Evolutionary conservation across 1,140 invertebrate genomes (phyloP).

Genomic region (Penaeus indicus): DNA sequence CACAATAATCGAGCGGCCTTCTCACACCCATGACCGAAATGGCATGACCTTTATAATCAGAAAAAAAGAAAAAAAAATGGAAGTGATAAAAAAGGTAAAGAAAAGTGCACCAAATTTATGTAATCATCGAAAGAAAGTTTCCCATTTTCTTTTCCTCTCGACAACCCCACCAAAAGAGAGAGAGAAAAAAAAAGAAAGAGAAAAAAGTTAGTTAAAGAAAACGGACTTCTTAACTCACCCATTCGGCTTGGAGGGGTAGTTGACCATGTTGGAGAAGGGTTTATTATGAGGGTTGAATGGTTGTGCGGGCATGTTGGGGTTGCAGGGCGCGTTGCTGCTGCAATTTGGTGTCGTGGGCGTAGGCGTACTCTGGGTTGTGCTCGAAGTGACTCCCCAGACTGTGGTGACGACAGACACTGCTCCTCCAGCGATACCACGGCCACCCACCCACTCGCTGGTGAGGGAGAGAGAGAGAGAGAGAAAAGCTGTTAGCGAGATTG

Average conservation of each 20-base stretch:
- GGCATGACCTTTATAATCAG: too few relatives aligned
- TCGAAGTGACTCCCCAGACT: constrained; percentile 43
- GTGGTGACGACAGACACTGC: constrained; percentile 47
- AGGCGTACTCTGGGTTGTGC: constrained; percentile 40
- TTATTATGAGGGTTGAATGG: constrained; percentile 53
- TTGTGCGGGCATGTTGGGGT: constrained; percentile 47
- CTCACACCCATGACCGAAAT: too few relatives aligned
- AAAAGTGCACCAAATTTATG: too few relatives aligned
- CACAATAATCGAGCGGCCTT: too few relatives aligned
- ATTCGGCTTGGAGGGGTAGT: constrained; percentile 52
- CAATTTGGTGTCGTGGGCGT: constrained; percentile 41
- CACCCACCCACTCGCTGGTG: constrained; percentile 55
- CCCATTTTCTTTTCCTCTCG: too few relatives aligned
- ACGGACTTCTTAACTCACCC: constrained; percentile 21
- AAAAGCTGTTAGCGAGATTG: not conserved
- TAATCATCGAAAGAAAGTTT: too few relatives aligned
- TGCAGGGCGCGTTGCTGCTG: not conserved
- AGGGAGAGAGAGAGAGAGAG: constrained; percentile 20
- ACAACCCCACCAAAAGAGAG: too few relatives aligned
- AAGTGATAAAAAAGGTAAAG: too few relatives aligned
- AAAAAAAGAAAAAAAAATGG: too few relatives aligned
- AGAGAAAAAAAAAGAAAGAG: not conserved
- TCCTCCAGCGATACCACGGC: constrained; percentile 34
- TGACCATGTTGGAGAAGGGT: constrained; percentile 45
- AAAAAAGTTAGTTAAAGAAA: constrained; percentile 5